Percentiles rank a stretch among this genome's conserved stretches.
phyloP scores from a whole-genome alignment of 2,888 invertebrate species.

The Scaeva pyrastri region DNA sequence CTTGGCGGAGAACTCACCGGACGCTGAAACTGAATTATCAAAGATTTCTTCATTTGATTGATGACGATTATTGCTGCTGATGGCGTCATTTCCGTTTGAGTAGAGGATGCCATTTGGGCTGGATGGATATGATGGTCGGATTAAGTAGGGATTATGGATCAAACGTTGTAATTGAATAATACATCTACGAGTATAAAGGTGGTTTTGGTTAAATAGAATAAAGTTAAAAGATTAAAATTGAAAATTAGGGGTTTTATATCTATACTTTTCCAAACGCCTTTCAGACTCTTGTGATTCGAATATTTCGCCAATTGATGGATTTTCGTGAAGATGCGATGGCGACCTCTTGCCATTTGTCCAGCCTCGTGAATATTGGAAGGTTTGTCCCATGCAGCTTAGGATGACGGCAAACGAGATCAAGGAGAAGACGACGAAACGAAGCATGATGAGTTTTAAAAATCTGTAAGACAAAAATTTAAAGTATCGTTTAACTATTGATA shows the following conservation, averaged over 20 bases:
- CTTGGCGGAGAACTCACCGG: conserved; percentile 75
- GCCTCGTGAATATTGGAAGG: conserved; percentile 91
- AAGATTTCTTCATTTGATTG: conserved; percentile 82
- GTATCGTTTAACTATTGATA: conserved; percentile 11
- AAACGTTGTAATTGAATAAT: conserved; percentile 81
- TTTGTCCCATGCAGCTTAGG: conserved; percentile 85
- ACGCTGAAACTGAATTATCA: conserved; percentile 78
- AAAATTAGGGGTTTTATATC: neutral
- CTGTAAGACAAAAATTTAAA: neutral
- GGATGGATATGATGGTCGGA: conserved; percentile 76
- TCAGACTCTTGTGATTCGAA: conserved; percentile 80
- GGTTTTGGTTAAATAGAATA: neutral
- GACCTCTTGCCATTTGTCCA: conserved; percentile 90
- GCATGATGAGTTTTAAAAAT: conserved; percentile 52
- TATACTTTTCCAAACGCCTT: conserved; percentile 81
- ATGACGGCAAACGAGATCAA: conserved; percentile 72
- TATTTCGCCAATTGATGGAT: conserved; percentile 78
- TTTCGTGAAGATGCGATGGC: conserved; percentile 77
- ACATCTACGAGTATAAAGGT: conserved; percentile 78
- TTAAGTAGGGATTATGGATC: conserved; percentile 79
- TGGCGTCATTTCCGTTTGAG: conserved; percentile 73
- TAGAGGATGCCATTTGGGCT: conserved; percentile 42
- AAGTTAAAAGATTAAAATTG: neutral
- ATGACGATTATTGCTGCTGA: conserved; percentile 77
- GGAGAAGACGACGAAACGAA: conserved; percentile 78